phyloP scores from a whole-genome alignment of 37 sponge, comb jelly and placozoan species.

The Tethya wilhelma region DNA sequence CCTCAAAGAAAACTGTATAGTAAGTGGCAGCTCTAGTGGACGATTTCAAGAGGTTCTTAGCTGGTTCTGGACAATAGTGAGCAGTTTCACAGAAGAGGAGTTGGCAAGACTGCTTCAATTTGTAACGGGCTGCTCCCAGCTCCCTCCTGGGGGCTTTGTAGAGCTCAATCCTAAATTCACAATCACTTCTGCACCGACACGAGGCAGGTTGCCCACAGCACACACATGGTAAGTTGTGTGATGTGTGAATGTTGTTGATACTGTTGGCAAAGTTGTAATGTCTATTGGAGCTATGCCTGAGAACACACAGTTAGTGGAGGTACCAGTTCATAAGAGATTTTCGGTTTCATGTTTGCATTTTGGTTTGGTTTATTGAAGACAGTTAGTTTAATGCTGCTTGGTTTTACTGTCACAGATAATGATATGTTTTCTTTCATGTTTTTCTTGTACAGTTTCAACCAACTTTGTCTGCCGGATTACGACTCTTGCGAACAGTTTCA shows the following conservation, averaged over 20 bases:
- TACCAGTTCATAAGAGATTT: no score
- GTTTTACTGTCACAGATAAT: background rate
- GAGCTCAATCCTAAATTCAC: constrained; percentile 73
- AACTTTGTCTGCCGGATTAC: constrained; percentile 85
- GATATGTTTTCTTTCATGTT: constrained; percentile 1
- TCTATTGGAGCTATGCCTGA: no score
- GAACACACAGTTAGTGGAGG: no score
- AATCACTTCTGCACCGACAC: constrained; percentile 67
- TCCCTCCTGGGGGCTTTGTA: constrained; percentile 88
- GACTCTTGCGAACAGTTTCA: constrained; percentile 82
- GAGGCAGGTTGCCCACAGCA: constrained; percentile 78
- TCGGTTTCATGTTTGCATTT: no score
- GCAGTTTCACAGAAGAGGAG: constrained; percentile 87
- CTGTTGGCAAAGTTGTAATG: no score
- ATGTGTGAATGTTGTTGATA: no score
- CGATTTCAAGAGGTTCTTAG: constrained; percentile 50
- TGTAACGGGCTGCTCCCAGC: constrained; percentile 89
- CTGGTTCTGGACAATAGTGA: constrained; percentile 88
- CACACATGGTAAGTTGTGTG: constrained; percentile 87
- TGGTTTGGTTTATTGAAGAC: background rate
- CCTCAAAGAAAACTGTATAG: constrained; percentile 52
- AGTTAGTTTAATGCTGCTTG: background rate
- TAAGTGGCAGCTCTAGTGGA: constrained; percentile 33
- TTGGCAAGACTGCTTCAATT: constrained; percentile 85
- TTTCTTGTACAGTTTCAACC: constrained; percentile 79